phyloP scores from a whole-genome alignment of 30 jellyfish, hydroid and myxozoan species.

The Pseudorhiza aurosa region DNA sequence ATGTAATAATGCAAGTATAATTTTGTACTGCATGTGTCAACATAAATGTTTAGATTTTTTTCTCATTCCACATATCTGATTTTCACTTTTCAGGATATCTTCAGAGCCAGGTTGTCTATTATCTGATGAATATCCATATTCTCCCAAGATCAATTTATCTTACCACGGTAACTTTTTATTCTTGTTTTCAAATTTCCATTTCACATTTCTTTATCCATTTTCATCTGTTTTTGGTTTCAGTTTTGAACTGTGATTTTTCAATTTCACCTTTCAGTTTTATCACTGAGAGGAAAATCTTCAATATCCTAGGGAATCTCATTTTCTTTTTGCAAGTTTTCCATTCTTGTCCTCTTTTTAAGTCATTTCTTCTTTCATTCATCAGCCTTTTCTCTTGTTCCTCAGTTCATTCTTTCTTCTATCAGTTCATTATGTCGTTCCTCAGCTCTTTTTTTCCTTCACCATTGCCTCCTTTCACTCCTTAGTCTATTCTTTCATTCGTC shows the following conservation, averaged over 20 bases:
- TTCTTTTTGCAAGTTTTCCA: too few species aligned
- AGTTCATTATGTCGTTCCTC: not conserved
- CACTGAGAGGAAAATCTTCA: too few species aligned
- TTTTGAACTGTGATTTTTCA: too few species aligned
- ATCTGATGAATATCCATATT: constrained; percentile 91
- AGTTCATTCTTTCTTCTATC: not conserved
- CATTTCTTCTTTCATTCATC: not conserved
- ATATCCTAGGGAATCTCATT: too few species aligned
- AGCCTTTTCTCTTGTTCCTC: not conserved
- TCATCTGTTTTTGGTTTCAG: too few species aligned
- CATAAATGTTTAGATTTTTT: not conserved
- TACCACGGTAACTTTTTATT: constrained; percentile 70
- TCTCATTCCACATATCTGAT: not conserved
- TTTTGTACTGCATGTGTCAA: too few species aligned
- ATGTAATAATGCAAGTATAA: too few species aligned
- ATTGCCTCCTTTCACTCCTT: not conserved
- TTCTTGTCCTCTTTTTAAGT: not conserved
- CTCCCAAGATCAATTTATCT: constrained; percentile 85
- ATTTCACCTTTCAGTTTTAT: too few species aligned
- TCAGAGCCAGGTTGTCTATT: constrained; percentile 94
- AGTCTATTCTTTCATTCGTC: not conserved
- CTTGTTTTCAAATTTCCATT: too few species aligned
- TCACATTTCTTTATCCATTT: too few species aligned
- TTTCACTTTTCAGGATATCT: constrained; percentile 68
- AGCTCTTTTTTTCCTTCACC: not conserved